These are phyloP conservation scores for Thryonomys swinderianus DNA, from an alignment of 2,113 vertebrate genomes.

Conservation along the genomic window DNA sequence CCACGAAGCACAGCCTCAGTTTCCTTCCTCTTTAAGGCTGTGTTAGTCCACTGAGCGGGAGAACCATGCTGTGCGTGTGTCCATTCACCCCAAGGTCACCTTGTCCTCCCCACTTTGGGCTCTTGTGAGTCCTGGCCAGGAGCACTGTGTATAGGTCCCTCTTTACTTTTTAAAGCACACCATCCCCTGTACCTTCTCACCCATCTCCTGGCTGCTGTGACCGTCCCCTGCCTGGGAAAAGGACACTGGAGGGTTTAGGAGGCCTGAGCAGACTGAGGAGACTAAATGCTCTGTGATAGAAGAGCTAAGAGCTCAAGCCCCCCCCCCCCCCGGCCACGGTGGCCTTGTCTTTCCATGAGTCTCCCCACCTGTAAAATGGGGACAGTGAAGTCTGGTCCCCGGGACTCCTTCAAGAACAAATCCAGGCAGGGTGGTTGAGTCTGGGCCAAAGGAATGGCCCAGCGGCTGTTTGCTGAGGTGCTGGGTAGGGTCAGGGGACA, in stretches of 20 bases:
- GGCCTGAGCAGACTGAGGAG: not conserved
- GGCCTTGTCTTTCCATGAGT: not conserved
- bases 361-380: not conserved
- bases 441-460: not conserved
- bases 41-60: too few species aligned
- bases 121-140: not conserved
- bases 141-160: not conserved
- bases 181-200: not conserved
- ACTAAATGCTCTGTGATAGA: too few species aligned
- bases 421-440: not conserved
- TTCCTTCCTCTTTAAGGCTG: not conserved
- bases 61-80: not conserved
- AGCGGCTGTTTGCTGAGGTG: not conserved
- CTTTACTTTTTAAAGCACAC: not conserved
- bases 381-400: not conserved
- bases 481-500: not conserved
- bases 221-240: not conserved
- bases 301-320: not conserved
- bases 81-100: not conserved
- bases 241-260: not conserved
- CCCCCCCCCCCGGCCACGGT: not conserved
- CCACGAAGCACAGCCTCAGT: not conserved
- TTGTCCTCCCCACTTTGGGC: not conserved
- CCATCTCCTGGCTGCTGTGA: not conserved
- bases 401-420: not conserved